These are phyloP conservation scores for Pheosia gnoma DNA, from an alignment of 2,888 invertebrate genomes.

Conservation along the genomic window DNA sequence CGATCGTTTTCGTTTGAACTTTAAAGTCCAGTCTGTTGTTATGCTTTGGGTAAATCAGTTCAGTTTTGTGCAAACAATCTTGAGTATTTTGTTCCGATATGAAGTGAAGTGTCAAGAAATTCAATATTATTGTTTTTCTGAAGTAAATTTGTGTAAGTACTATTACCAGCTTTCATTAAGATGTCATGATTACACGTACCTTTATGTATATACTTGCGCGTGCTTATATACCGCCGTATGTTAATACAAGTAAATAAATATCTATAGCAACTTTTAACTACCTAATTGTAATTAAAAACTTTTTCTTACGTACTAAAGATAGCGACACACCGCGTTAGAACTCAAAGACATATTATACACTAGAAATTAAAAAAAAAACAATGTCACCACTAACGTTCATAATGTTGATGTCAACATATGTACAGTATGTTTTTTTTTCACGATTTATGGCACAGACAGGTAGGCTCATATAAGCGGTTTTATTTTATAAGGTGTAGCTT, in stretches of 20 bases:
- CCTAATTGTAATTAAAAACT: no score
- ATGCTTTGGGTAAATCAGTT: conserved; percentile 50
- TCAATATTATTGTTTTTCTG: not conserved
- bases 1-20: conserved; percentile 66
- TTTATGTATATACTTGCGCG: no score
- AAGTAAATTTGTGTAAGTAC: not conserved
- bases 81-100: not conserved
- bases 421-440: conserved; percentile 48
- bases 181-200: no score
- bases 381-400: conserved; percentile 28
- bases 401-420: conserved; percentile 67
- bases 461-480: conserved; percentile 70
- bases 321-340: not conserved
- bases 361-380: conserved; percentile 7
- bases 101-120: not conserved
- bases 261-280: no score
- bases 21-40: conserved; percentile 53
- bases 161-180: not conserved
- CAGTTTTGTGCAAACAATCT: conserved; percentile 10
- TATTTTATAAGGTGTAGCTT: conserved; percentile 75
- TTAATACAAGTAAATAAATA: no score
- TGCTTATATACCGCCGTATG: no score
- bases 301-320: not conserved
- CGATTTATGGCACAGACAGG: conserved; percentile 66
- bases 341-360: not conserved